Evolutionary conservation across 2,113 vertebrate genomes (phyloP).

Genomic region (Osmerus mordax): DNA sequence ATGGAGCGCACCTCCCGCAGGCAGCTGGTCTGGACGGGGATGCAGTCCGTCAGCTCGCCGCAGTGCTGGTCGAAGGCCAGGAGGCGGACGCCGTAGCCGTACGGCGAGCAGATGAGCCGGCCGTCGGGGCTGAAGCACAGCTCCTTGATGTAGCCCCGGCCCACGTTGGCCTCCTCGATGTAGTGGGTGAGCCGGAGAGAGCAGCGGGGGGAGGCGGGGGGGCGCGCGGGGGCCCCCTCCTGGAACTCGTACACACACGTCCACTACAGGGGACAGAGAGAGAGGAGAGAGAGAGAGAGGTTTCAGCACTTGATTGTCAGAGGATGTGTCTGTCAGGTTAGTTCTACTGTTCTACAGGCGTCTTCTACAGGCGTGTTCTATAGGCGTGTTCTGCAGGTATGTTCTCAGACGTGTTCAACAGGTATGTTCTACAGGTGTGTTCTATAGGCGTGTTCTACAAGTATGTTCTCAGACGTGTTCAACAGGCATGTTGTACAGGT

Average conservation of each 20-base stretch:
- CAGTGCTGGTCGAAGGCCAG: conserved; percentile 89
- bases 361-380: too few species aligned
- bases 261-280: conserved; percentile 75
- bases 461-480: background rate
- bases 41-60: conserved; percentile 92
- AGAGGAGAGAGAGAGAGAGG: conserved; percentile 26
- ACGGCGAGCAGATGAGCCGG: conserved; percentile 94
- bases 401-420: too few species aligned
- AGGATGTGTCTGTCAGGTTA: too few species aligned
- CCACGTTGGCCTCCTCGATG: conserved; percentile 96
- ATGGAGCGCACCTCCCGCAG: conserved; percentile 91
- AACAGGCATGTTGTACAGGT: too few species aligned
- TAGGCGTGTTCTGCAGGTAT: too few species aligned
- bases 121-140: conserved; percentile 97
- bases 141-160: conserved; percentile 97
- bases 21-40: conserved; percentile 85
- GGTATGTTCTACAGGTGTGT: too few species aligned
- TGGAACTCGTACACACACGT: conserved; percentile 99
- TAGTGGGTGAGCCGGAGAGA: conserved; percentile 93
- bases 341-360: too few species aligned
- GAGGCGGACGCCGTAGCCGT: conserved; percentile 93
- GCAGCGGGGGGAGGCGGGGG: conserved; percentile 85
- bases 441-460: too few species aligned
- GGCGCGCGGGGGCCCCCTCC: conserved; percentile 77
- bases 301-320: background rate